Evolutionary conservation across 2,797 vertebrate genomes (phyloP), one percentile per base, ranked within the genome.

Genomic region (Sebastes kiyomatsui): DNA sequence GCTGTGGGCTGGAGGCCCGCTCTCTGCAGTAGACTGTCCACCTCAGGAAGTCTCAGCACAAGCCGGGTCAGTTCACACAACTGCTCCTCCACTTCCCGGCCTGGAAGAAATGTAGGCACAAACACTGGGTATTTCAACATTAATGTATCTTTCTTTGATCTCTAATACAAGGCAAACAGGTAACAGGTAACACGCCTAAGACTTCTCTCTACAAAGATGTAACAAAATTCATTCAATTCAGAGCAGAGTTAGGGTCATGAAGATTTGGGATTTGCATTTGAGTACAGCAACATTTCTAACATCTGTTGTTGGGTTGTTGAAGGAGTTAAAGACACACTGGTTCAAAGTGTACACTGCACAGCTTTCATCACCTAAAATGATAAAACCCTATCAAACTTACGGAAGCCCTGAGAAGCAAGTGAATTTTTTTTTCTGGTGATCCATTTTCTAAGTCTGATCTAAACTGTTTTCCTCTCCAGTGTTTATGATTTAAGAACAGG

Each of bases 41-140:
- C 96, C 95, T 99, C 98, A 42, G 98, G 95, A 79, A 99, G 96
- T 88, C 94, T 96, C 88, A 97, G 95, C 71, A 99, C 93, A 82
- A 99, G 92, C 68, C 97, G 96, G 82, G 98, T 99, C 94, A 99
- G 92, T 90, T 98, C 97, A 58, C 88, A 87, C 92, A 99, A 91
- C 91, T 99, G 98, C 61, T 97, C 96, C 88, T 95, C 92, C 73
- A 96, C 93, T 54, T 92, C 93, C 75, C 94, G 96, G 42, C 93
- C 98, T 99, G 93, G 68, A 90, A 73, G 18, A 27, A 83, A 93
- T 1, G 28, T 20, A 85, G 32, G 20, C 23, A 73, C 64, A 85
- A 38, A 71, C 33, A 74, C n/a, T 1, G 1, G 14, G 5, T 11
- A 23, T 7, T 23, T 20, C 20, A 56, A 67, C 22, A 28, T 6